A percentile compares a stretch with the other conserved stretches of the same genome.
phyloP scores from a whole-genome alignment of 2,888 invertebrate genomes.

The Nephrotoma flavescens region DNA sequence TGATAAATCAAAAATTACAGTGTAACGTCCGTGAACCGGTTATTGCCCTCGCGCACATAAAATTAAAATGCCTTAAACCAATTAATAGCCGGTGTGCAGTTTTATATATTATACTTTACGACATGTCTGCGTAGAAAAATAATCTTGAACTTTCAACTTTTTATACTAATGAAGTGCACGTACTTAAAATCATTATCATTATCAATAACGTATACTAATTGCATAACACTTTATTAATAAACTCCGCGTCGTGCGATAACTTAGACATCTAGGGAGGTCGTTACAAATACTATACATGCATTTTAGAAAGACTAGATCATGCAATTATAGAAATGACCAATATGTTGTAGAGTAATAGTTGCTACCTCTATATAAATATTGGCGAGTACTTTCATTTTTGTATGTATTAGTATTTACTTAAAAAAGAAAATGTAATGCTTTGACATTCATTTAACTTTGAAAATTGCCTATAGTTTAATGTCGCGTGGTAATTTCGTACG shows the following conservation, averaged over 20 bases:
- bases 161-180: not conserved
- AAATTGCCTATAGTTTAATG: not conserved
- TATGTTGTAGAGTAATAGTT: not conserved
- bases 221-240: not conserved
- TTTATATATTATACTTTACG: too few relatives aligned
- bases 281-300: not conserved
- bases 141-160: not conserved
- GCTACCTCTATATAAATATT: not conserved
- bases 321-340: not conserved
- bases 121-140: not conserved
- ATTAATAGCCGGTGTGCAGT: too few relatives aligned
- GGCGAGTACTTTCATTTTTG: not conserved
- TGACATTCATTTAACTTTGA: not conserved
- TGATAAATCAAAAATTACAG: not conserved
- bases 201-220: not conserved
- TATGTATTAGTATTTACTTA: not conserved
- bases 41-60: not conserved
- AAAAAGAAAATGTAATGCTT: not conserved
- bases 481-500: not conserved
- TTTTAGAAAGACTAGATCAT: not conserved
- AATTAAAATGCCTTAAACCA: not conserved
- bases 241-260: not conserved
- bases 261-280: not conserved
- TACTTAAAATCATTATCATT: not conserved
- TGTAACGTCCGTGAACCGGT: not conserved